A percentile compares a stretch with the other conserved stretches of the same genome.
phyloP scores from a whole-genome alignment of 1,140 invertebrate genomes.

The Anastrepha ludens region DNA sequence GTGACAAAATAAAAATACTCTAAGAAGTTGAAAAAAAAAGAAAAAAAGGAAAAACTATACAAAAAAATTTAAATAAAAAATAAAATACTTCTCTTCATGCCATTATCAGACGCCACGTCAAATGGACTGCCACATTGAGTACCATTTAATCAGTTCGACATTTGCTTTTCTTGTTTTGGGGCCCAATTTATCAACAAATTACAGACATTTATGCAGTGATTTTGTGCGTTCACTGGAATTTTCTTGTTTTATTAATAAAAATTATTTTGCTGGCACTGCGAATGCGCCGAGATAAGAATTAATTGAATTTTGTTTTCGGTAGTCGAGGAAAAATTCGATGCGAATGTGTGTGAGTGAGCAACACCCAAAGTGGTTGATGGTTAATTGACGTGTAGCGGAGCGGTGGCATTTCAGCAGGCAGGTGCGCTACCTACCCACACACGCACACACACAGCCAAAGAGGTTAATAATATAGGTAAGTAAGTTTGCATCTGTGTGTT shows the following conservation, averaged over 20 bases:
- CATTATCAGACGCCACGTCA: neutral
- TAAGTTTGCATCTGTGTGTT: neutral
- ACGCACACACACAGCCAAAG: neutral
- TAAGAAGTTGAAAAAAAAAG: no score
- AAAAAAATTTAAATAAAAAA: neutral
- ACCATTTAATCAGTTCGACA: conserved; percentile 15
- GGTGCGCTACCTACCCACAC: conserved; percentile 13
- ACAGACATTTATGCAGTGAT: conserved; percentile 32
- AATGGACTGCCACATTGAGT: neutral
- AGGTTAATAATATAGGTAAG: neutral
- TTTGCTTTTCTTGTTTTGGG: conserved; percentile 29
- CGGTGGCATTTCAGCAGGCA: neutral
- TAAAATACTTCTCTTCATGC: neutral
- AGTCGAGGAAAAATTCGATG: neutral
- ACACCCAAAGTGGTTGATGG: conserved; percentile 14
- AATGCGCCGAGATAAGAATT: conserved; percentile 21
- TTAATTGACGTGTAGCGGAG: conserved; percentile 32
- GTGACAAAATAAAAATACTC: no score
- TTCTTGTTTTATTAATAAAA: neutral
- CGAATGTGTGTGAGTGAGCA: neutral
- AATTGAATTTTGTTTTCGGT: conserved; percentile 49
- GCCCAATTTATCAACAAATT: conserved; percentile 21
- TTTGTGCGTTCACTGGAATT: neutral
- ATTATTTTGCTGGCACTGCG: conserved; percentile 2
- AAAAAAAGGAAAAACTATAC: neutral